Percentiles rank a stretch among this genome's conserved stretches.
Conservation (phyloP, 2,113 vertebrate genomes). For the Theristicus caerulescens region DNA sequence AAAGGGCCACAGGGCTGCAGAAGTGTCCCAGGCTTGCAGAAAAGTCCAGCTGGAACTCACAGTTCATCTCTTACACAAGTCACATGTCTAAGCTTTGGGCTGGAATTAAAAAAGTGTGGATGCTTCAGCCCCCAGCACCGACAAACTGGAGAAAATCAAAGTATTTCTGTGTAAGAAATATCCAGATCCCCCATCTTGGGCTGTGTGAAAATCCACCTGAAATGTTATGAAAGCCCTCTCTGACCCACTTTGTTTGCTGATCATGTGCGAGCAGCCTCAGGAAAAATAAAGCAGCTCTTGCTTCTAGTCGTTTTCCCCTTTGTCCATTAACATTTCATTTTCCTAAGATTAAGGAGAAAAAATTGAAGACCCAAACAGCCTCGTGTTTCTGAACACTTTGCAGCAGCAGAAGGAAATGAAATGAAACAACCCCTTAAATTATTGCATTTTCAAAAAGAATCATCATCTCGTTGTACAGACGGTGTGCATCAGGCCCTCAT, state of each 20-base stretch:
- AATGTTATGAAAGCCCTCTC: not conserved
- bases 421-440: conserved; percentile 10
- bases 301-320: not conserved
- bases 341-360: conserved; percentile 15
- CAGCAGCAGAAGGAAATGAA: not conserved
- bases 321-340: conserved; percentile 19
- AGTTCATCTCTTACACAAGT: not conserved
- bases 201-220: not conserved
- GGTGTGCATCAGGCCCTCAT: not conserved
- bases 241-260: conserved; percentile 4
- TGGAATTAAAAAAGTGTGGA: not conserved
- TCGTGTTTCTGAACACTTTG: not conserved
- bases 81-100: not conserved
- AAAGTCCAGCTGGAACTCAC: not conserved
- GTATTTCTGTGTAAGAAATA: not conserved
- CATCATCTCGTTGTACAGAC: not conserved
- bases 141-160: not conserved
- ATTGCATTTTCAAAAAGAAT: conserved; percentile 45
- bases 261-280: not conserved
- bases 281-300: not conserved
- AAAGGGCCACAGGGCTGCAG: not conserved
- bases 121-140: not conserved
- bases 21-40: not conserved
- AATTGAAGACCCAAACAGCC: not conserved
- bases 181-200: not conserved